Evolutionary conservation across 2,888 invertebrate genomes (phyloP).

Genomic region (Proisotoma minuta): DNA sequence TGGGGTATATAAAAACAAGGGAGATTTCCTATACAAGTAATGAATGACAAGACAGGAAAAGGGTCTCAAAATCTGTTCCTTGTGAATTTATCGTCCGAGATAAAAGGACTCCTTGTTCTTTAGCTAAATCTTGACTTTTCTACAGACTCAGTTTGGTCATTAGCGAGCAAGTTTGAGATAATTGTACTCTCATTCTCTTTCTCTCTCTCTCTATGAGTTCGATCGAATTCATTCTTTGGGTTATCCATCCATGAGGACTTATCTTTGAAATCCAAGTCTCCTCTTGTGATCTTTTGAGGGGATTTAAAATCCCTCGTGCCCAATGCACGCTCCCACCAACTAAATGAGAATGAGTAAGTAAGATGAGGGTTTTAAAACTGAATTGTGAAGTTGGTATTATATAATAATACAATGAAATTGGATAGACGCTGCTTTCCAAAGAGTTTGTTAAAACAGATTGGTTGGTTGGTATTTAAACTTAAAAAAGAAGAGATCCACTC

Average conservation of each 20-base stretch:
- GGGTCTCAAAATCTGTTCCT: constrained; percentile 17
- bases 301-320: neutral
- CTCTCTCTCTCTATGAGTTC: neutral
- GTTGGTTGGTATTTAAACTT: constrained; percentile 13
- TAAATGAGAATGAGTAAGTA: neutral
- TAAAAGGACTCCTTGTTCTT: constrained; percentile 19
- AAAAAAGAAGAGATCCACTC: neutral
- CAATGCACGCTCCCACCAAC: neutral
- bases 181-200: constrained; percentile 13
- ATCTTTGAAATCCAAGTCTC: neutral
- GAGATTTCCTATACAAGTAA: constrained; percentile 13
- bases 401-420: too few relatives aligned
- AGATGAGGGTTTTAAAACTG: constrained; percentile 11
- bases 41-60: constrained; percentile 19
- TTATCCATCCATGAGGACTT: neutral
- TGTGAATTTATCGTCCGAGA: constrained; percentile 14
- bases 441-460: constrained; percentile 2
- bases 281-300: neutral
- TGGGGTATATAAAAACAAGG: neutral
- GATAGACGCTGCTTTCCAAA: neutral
- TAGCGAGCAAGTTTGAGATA: constrained; percentile 16
- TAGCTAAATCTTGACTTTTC: constrained; percentile 17
- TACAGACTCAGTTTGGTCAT: constrained; percentile 15
- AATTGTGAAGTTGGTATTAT: constrained; percentile 16
- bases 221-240: neutral